Evolutionary conservation across 2,113 vertebrate species (phyloP).

Genomic region (Antidorcas marsupialis): DNA sequence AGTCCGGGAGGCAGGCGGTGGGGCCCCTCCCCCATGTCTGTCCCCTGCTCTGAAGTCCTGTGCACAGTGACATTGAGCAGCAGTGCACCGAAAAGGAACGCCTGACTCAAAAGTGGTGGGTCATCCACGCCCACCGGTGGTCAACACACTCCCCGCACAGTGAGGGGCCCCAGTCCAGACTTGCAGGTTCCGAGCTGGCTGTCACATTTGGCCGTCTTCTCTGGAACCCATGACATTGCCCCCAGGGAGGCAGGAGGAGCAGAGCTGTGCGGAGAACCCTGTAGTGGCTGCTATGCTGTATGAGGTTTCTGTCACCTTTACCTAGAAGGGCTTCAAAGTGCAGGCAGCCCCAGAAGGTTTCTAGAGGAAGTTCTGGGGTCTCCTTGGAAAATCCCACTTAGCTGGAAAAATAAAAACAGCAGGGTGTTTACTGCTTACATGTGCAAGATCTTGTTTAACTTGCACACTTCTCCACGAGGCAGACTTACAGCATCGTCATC

Average conservation of each 20-base stretch:
- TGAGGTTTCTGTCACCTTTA: neutral
- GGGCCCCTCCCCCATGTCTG: neutral
- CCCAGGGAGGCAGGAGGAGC: neutral
- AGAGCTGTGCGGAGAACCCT: neutral
- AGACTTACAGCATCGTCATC: neutral
- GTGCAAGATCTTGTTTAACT: too few species aligned
- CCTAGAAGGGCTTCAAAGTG: neutral
- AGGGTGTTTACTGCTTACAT: neutral
- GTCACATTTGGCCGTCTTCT: neutral
- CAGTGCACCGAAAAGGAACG: neutral
- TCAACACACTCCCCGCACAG: neutral
- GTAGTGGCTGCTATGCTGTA: neutral
- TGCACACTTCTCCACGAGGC: neutral
- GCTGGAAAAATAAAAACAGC: neutral
- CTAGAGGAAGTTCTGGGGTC: neutral
- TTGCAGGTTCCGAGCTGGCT: neutral
- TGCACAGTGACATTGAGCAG: neutral
- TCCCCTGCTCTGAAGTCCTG: too few species aligned
- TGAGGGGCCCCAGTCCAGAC: neutral
- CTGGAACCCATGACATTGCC: neutral
- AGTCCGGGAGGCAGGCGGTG: neutral
- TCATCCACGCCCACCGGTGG: fast-evolving
- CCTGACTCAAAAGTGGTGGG: neutral
- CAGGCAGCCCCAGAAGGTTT: neutral
- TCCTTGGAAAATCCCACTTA: neutral